Base-by-base conservation (phyloP, 2,888 invertebrate genomes). In the Pherbina coryleti region DNA sequence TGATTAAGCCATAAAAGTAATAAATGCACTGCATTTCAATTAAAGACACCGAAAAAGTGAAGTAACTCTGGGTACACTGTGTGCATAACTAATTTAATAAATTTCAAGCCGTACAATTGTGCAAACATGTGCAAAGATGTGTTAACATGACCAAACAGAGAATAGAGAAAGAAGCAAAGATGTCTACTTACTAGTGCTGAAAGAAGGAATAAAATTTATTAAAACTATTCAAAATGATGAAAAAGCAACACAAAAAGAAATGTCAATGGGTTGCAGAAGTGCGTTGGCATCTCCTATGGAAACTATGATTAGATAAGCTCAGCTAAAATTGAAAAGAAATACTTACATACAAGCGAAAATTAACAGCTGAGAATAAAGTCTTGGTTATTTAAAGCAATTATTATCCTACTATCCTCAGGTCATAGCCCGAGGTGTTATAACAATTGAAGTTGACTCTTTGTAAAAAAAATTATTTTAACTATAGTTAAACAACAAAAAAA, bases 71-170 rank as follows among this genome's bases (percentile, higher is more conserved):
- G n/a, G 31, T 28, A 51, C 64, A 74, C 62, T 44, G 22, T 62
- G 62, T 64, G 73, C 73, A 74, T 74, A 74, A 64, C 73, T 74
- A 74, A 74, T 74, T 62, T 28, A 44, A 70, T 25, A 28, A 70
- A 70, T 25, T 51, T 17, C 8, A 44, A 51, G n/a, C 7, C 5
- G 9, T 7, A 51, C 19, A 7, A 9, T n/a, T 28, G 70, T n/a
- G 31, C 37, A 67, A 67, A 34, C 7, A 62, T 62, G 25, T 55
- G 19, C 19, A 55, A 19, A 55, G 22, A 60, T 60, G 19, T 25
- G 25, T 22, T 60, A 60, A 60, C 25, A 37, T 9, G 8, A 66
- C 28, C 11, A 19, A 31, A 37, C 55, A 55, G 5, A 55, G 22
- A 55, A 55, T 17, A 53, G 19, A 53, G 31, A 37, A 19, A 34